Evolutionary conservation across 1,140 invertebrate genomes (phyloP).

Genomic region (Drosophila leontia): DNA sequence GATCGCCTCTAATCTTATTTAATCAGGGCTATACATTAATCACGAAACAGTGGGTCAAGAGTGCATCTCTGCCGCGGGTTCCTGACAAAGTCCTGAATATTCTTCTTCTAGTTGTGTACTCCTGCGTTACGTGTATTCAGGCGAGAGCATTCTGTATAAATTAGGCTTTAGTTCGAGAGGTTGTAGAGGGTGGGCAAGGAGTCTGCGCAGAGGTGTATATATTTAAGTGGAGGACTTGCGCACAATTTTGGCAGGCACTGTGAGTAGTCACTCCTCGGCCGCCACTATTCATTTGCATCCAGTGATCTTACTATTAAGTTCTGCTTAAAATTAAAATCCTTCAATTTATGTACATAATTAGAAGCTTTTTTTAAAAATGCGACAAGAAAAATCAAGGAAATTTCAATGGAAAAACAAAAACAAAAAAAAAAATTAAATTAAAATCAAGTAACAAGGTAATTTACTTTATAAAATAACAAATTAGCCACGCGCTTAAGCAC

Average conservation of each 20-base stretch:
- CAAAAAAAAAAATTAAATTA: slow-evolving; percentile 24
- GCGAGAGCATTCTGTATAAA: slow-evolving; percentile 72
- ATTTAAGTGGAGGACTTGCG: slow-evolving; percentile 37
- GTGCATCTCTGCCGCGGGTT: background rate
- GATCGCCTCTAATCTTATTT: slow-evolving; percentile 43
- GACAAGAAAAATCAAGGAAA: slow-evolving; percentile 17
- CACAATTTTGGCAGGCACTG: slow-evolving; percentile 45
- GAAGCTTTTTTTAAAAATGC: slow-evolving; percentile 27
- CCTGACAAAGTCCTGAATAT: slow-evolving; percentile 1
- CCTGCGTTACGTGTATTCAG: slow-evolving; percentile 68
- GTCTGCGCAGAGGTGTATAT: background rate
- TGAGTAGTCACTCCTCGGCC: background rate
- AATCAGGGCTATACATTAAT: slow-evolving; percentile 15
- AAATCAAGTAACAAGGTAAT: slow-evolving; percentile 28
- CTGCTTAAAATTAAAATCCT: slow-evolving; percentile 45
- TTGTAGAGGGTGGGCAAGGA: slow-evolving; percentile 19
- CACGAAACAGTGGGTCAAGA: background rate
- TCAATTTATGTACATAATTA: slow-evolving; percentile 67
- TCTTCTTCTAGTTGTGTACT: slow-evolving; percentile 55
- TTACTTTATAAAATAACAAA: slow-evolving; percentile 57
- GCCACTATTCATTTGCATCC: slow-evolving; percentile 61
- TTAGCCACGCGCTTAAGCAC: slow-evolving; percentile 71
- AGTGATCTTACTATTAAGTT: slow-evolving; percentile 80
- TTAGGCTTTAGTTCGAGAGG: slow-evolving; percentile 67
- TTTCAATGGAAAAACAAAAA: slow-evolving; percentile 17